Evolutionary conservation across 2,888 invertebrate genomes (phyloP).

Genomic region (Leptinotarsa haldemani): DNA sequence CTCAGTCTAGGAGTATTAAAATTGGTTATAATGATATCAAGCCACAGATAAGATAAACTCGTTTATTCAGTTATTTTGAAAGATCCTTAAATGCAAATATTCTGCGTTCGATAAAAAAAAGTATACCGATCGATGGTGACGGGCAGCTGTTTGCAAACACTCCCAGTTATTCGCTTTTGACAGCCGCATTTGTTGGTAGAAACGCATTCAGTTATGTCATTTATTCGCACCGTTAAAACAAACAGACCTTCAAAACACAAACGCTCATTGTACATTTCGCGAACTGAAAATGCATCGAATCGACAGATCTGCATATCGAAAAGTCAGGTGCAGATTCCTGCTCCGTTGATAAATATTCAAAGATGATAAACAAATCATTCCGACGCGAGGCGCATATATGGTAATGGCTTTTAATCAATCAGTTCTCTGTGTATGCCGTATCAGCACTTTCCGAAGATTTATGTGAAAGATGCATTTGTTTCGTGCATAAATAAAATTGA

Average conservation of each 20-base stretch:
- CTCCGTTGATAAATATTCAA: slow-evolving; percentile 19
- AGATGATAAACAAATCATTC: slow-evolving; percentile 24
- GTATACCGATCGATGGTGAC: background rate
- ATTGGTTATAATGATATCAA: too few relatives aligned
- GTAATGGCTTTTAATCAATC: slow-evolving; percentile 26
- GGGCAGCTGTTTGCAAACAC: background rate
- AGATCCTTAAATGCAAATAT: too few relatives aligned
- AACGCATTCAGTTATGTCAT: background rate
- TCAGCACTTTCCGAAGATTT: slow-evolving; percentile 37
- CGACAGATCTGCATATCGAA: slow-evolving; percentile 16
- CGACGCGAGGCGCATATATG: slow-evolving; percentile 24
- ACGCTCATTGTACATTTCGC: slow-evolving; percentile 12
- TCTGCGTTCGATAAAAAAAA: too few relatives aligned
- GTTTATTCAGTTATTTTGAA: too few relatives aligned
- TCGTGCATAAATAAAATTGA: slow-evolving; percentile 11
- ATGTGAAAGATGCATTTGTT: slow-evolving; percentile 27
- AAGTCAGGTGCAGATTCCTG: slow-evolving; percentile 24
- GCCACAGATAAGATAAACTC: too few relatives aligned
- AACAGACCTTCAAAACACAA: slow-evolving; percentile 21
- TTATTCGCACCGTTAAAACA: background rate
- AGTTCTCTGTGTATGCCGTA: slow-evolving; percentile 30
- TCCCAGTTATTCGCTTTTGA: slow-evolving; percentile 1
- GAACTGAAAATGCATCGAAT: slow-evolving; percentile 11
- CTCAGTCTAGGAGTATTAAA: too few relatives aligned
- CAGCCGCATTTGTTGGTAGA: slow-evolving; percentile 10